These are phyloP conservation scores for Mola mola DNA, from an alignment of 2,113 vertebrate species.

Conservation along the genomic window DNA sequence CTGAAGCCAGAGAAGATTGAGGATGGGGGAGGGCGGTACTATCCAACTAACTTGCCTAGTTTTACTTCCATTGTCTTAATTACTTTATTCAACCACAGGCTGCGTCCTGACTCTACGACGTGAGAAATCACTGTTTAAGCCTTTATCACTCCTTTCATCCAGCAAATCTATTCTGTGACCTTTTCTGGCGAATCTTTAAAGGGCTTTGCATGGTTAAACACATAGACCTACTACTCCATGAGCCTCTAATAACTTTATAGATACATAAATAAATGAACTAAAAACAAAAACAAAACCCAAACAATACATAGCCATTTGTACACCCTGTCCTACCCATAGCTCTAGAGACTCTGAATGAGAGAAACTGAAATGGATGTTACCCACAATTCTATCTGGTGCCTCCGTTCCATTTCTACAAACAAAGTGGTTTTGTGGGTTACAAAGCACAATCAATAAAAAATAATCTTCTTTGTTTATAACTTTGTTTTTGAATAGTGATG, in stretches of 20 bases:
- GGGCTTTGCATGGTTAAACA: constrained; percentile 81
- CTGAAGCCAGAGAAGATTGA: constrained; percentile 42
- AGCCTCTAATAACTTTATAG: constrained; percentile 81
- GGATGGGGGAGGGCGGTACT: constrained; percentile 17
- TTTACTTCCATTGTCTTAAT: constrained; percentile 60
- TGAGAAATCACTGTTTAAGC: constrained; percentile 55
- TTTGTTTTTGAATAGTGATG: constrained; percentile 72
- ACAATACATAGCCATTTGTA: no score
- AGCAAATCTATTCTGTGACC: constrained; percentile 81
- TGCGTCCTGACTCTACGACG: constrained; percentile 36
- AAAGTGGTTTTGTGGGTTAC: constrained; percentile 83
- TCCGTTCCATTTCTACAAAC: constrained; percentile 74
- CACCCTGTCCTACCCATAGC: constrained; percentile 77
- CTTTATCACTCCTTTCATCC: constrained; percentile 74
- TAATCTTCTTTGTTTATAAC: constrained; percentile 51
- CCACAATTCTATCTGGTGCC: constrained; percentile 75
- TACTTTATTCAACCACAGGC: constrained; percentile 42
- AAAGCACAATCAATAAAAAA: constrained; percentile 83
- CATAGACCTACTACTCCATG: constrained; percentile 58
- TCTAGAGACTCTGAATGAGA: constrained; percentile 75
- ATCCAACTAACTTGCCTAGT: constrained; percentile 53
- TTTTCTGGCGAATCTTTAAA: constrained; percentile 80
- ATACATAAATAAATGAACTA: constrained; percentile 74
- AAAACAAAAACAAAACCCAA: constrained; percentile 35
- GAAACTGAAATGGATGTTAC: constrained; percentile 72